Base-by-base conservation (phyloP, 2,113 vertebrate species). In the Pseudorasbora parva region DNA sequence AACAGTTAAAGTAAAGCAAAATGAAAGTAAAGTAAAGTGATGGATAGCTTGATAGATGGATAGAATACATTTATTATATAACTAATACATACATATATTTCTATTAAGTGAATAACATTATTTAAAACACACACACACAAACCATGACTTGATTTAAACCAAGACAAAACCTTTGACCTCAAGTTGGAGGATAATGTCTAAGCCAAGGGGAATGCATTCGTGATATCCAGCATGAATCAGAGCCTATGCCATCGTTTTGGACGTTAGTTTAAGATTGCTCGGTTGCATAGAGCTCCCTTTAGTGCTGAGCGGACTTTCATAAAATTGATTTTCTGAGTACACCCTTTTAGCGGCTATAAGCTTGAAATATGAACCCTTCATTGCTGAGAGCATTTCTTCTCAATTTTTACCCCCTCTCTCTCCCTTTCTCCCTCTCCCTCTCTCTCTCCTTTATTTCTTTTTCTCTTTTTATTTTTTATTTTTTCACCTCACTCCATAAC, bases 311-410 rank as follows among this genome's bases (percentile, higher is more conserved):
- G 95, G 96, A 98, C 95, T 97, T 98, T 96, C 96, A 97, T 97
- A 97, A 97, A 97, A 98, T 98, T 97, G 97, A 98, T 98, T 98
- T 98, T 97, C 95, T 95, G 95, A 97, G 95, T 95, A 96, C 94
- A 96, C 93, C 96, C 96, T 98, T 98, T 98, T 98, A 98, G 96
- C 96, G 96, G 96, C 95, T 96, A 96, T 98, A 96, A 96, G 96
- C 95, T 96, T 98, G 97, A 97, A 98, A 98, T 97, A 98, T 98
- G 96, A 98, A 97, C 96, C 95, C 96, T 97, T 98, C 96, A 96
- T 96, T 96, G 95, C 96, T 93, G 94, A 96, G 96, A 97, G 96
- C 95, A 96, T 96, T 97, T 97, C 95, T 96, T 97, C 96, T 96
- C 90, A 91, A 82, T 64, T 95, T 45, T 62, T 49, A 33, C 66